These are phyloP conservation scores for Tachysurus fulvidraco DNA, from an alignment of 2,113 vertebrate genomes.

Conservation along the genomic window DNA sequence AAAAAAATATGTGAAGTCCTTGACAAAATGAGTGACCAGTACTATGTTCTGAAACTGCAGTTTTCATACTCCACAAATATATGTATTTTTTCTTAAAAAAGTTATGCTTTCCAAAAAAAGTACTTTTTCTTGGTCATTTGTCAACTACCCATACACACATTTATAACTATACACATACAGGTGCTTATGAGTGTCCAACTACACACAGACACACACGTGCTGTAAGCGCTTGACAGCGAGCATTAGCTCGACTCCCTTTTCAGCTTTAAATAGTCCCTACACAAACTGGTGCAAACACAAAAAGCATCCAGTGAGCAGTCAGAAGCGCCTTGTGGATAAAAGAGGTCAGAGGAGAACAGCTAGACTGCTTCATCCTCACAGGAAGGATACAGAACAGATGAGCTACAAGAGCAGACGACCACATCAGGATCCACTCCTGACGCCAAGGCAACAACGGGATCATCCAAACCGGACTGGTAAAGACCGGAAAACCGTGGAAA, in stretches of 20 bases:
- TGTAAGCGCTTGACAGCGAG: background rate
- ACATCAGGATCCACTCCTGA: background rate
- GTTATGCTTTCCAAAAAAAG: too few species aligned
- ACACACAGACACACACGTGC: too few species aligned
- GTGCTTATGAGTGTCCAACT: conserved; percentile 12
- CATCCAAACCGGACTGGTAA: too few species aligned
- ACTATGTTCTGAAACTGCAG: too few species aligned
- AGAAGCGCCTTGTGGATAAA: background rate
- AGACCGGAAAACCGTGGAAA: background rate
- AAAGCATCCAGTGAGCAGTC: background rate
- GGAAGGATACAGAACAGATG: background rate
- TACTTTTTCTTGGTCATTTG: too few species aligned
- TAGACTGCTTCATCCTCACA: background rate
- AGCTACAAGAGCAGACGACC: background rate
- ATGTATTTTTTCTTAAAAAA: too few species aligned
- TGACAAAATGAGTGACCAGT: too few species aligned
- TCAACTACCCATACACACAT: background rate
- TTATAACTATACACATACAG: too few species aligned
- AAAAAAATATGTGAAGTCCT: too few species aligned
- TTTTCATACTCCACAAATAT: too few species aligned
- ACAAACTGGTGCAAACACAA: background rate
- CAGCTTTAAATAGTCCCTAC: background rate
- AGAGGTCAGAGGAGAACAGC: background rate
- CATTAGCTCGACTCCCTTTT: background rate
- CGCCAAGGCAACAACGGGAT: background rate